Conservation (phyloP, 2,888 invertebrate genomes). For the Oscheius sp. region DNA sequence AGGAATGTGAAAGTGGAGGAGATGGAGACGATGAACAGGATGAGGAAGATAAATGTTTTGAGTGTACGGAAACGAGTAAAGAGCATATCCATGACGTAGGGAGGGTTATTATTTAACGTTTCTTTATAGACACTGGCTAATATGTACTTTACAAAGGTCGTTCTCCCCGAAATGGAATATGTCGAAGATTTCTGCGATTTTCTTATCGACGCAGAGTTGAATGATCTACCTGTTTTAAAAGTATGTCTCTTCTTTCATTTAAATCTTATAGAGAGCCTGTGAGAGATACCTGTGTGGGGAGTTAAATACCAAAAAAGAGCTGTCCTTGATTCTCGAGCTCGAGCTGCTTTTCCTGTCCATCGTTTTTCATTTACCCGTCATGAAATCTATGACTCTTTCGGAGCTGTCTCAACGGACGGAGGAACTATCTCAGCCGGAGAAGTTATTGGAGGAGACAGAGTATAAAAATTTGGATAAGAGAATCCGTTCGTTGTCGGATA, state of each 20-base stretch:
- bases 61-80: conserved; percentile 65
- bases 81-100: conserved; percentile 68
- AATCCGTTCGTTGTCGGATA: conserved; percentile 63
- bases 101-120: not conserved
- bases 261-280: conserved; percentile 52
- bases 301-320: conserved; percentile 67
- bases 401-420: conserved; percentile 58
- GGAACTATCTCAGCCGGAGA: conserved; percentile 59
- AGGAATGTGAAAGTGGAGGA: not conserved
- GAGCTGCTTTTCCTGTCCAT: conserved; percentile 68
- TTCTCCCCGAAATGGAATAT: conserved; percentile 68
- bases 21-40: conserved; percentile 41
- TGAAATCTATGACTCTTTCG: conserved; percentile 69
- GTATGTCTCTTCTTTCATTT: too few species aligned
- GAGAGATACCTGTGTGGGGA: conserved; percentile 69
- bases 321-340: conserved; percentile 62
- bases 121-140: conserved; percentile 57
- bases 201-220: conserved; percentile 68
- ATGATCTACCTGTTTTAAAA: conserved; percentile 68
- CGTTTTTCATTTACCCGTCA: conserved; percentile 67
- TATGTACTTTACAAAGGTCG: conserved; percentile 68
- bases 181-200: conserved; percentile 65
- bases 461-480: conserved; percentile 64
- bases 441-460: conserved; percentile 62
- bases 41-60: conserved; percentile 55